These are phyloP conservation scores for Cheirogaleus medius DNA, from an alignment of 2,113 vertebrate genomes.

Conservation along the genomic window DNA sequence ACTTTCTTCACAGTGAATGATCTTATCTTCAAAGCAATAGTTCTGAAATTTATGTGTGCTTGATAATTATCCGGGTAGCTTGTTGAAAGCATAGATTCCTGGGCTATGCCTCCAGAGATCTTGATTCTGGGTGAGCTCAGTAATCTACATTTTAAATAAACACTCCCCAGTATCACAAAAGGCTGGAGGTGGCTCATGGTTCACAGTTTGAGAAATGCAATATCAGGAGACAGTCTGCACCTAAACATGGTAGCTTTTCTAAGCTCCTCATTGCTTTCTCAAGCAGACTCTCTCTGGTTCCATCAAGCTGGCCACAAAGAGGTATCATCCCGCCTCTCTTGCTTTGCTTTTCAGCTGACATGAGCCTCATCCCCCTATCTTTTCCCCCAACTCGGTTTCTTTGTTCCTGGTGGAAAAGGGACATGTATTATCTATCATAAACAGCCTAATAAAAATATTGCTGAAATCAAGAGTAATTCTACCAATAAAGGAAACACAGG, in stretches of 20 bases:
- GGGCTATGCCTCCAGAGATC: not conserved
- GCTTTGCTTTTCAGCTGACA: conserved; percentile 17
- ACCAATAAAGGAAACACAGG: not conserved
- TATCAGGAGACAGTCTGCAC: not conserved
- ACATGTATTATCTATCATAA: not conserved
- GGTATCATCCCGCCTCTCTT: not conserved
- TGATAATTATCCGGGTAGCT: conserved; percentile 8
- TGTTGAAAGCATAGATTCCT: not conserved
- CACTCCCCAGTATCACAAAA: not conserved
- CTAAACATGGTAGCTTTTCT: not conserved
- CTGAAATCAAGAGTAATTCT: not conserved
- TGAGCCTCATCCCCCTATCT: not conserved
- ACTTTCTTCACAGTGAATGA: conserved; percentile 24
- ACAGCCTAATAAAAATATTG: conserved; percentile 44
- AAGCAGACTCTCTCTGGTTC: not conserved
- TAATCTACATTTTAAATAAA: conserved; percentile 39
- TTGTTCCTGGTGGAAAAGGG: not conserved
- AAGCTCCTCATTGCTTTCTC: not conserved
- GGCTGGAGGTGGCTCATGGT: not conserved
- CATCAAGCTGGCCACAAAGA: not conserved
- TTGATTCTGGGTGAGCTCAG: not conserved
- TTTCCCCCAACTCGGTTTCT: not conserved
- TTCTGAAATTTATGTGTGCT: not conserved
- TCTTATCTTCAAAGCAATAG: conserved; percentile 29
- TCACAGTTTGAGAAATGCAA: not conserved